These are phyloP conservation scores for Drosophila melanica DNA, from an alignment of 1,140 invertebrate species.

Conservation along the genomic window DNA sequence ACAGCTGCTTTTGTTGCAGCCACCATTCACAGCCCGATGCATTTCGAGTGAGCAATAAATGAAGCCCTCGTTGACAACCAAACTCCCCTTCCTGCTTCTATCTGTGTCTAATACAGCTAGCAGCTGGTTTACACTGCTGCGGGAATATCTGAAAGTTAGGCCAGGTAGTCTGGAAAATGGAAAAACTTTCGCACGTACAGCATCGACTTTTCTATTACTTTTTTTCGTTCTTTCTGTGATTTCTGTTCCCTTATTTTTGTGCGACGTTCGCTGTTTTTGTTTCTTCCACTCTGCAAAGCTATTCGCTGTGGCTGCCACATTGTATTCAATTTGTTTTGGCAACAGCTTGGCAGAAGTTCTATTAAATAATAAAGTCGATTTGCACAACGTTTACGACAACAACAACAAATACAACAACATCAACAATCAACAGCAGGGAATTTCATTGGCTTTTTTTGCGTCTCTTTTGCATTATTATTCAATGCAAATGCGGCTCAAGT, in stretches of 20 bases:
- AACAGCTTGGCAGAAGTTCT: conserved; percentile 76
- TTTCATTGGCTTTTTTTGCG: conserved; percentile 23
- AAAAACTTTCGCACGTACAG: conserved; percentile 80
- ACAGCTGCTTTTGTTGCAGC: conserved; percentile 39
- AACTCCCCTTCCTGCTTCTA: conserved; percentile 22
- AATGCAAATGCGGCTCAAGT: conserved; percentile 56
- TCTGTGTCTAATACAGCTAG: conserved; percentile 7
- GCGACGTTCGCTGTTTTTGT: conserved; percentile 35
- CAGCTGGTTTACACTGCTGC: conserved; percentile 19
- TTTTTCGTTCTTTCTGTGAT: conserved; percentile 28
- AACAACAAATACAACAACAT: background rate
- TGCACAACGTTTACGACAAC: conserved; percentile 56
- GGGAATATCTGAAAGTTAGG: conserved; percentile 59
- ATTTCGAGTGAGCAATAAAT: conserved; percentile 70
- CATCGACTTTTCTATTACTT: conserved; percentile 77
- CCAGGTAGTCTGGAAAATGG: conserved; percentile 63
- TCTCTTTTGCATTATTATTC: conserved; percentile 51
- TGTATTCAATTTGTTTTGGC: conserved; percentile 81
- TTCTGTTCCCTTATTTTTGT: conserved; percentile 46
- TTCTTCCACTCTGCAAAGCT: conserved; percentile 6
- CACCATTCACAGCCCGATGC: conserved; percentile 6
- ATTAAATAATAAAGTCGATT: conserved; percentile 82
- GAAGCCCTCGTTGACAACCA: conserved; percentile 22
- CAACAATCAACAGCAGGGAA: background rate
- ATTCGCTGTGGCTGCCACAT: conserved; percentile 51